Conservation (phyloP, 2,113 vertebrate genomes). For the Triplophysa siluroides region DNA sequence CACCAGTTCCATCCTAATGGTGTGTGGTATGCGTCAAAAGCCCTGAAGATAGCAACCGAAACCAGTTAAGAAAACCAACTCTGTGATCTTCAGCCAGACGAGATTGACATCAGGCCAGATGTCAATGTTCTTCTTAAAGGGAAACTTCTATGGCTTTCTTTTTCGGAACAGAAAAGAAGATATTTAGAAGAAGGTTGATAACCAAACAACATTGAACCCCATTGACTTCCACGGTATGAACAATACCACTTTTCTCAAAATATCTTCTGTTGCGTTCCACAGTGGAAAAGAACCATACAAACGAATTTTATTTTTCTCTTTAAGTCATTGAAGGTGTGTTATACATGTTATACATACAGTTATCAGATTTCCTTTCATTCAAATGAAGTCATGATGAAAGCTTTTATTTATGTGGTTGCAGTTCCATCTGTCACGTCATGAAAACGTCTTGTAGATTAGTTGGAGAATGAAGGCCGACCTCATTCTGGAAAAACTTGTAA, state of each 20-base stretch:
- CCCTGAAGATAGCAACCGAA: background rate
- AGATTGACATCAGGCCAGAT: too few species aligned
- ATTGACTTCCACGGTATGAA: too few species aligned
- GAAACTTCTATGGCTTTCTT: too few species aligned
- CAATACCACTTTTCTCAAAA: too few species aligned
- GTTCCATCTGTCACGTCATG: background rate
- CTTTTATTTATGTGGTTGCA: background rate
- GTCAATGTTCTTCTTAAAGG: too few species aligned
- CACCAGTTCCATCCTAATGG: slow-evolving; percentile 24
- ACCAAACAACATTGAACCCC: too few species aligned
- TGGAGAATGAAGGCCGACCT: background rate
- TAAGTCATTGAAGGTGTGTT: background rate
- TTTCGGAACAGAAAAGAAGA: too few species aligned
- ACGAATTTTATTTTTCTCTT: too few species aligned
- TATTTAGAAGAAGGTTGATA: too few species aligned
- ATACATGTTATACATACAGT: background rate
- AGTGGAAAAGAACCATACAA: too few species aligned
- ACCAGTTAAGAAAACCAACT: background rate
- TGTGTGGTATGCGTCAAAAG: background rate
- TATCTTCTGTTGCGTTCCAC: too few species aligned
- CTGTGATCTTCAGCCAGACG: background rate
- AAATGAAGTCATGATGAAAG: background rate
- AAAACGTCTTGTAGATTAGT: background rate
- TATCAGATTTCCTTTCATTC: background rate
- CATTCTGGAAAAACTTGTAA: background rate